Percentiles rank a stretch among this genome's conserved stretches.
These are phyloP conservation scores for Epinotia brunnichana DNA, from an alignment of 2,888 invertebrate species.

Conservation along the genomic window DNA sequence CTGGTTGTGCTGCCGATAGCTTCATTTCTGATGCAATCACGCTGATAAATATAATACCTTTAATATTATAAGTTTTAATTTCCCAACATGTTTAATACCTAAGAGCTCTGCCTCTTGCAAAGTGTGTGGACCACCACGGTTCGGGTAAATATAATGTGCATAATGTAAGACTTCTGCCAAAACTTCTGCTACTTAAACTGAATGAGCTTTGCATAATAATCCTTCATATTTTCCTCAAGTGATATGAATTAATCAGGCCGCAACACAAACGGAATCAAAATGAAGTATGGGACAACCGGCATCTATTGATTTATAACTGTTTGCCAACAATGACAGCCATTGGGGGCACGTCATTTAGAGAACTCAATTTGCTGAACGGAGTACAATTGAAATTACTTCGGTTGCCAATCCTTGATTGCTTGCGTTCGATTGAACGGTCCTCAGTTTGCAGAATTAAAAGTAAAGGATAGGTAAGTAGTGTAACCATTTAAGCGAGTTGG, in stretches of 20 bases:
- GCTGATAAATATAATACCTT: not conserved
- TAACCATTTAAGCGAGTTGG: no score
- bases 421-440: conserved; percentile 1
- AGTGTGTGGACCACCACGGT: not conserved
- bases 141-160: conserved; percentile 33
- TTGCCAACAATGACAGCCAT: conserved; percentile 7
- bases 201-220: conserved; percentile 45
- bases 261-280: conserved; percentile 30
- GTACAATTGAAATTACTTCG: conserved; percentile 7
- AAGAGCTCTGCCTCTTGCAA: not conserved
- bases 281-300: conserved; percentile 26
- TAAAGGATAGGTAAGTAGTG: no score
- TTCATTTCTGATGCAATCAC: no score
- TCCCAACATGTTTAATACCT: not conserved
- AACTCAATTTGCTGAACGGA: conserved; percentile 20
- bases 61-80: not conserved
- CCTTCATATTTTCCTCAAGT: conserved; percentile 40
- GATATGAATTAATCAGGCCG: conserved; percentile 41
- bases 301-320: conserved; percentile 30
- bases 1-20: no score
- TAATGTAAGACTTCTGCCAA: conserved; percentile 30
- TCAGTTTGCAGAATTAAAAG: not conserved
- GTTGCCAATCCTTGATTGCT: conserved; percentile 13
- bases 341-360: conserved; percentile 25
- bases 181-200: conserved; percentile 39